Percentiles rank a stretch among this genome's conserved stretches.
phyloP scores from a whole-genome alignment of 1,140 invertebrate genomes.

The Drosophila albomicans region DNA sequence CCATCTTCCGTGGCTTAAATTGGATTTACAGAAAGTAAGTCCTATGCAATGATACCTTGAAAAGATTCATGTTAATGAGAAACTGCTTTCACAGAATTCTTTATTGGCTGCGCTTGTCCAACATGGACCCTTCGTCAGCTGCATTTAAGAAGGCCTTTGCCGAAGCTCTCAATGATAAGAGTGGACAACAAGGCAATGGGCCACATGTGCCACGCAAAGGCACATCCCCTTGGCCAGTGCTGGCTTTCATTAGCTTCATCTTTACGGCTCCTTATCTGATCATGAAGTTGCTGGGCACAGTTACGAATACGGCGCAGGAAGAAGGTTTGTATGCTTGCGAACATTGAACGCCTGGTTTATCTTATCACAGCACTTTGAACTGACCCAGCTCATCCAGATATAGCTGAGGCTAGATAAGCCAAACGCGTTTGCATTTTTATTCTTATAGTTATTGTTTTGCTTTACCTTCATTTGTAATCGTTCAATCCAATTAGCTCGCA shows the following conservation, averaged over 20 bases:
- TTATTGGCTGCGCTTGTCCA: conserved; percentile 76
- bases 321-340: conserved; percentile 84
- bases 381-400: conserved; percentile 60
- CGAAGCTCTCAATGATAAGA: conserved; percentile 84
- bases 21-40: conserved; percentile 91
- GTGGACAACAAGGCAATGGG: conserved; percentile 51
- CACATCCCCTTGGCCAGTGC: conserved; percentile 88
- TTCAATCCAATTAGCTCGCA: conserved; percentile 85
- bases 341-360: conserved; percentile 74
- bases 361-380: conserved; percentile 71
- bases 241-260: conserved; percentile 94
- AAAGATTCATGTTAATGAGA: background rate
- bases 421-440: conserved; percentile 28
- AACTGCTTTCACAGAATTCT: conserved; percentile 56
- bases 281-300: conserved; percentile 91
- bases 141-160: conserved; percentile 88
- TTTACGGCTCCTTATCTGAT: conserved; percentile 96
- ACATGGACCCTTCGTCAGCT: conserved; percentile 79
- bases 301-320: conserved; percentile 86
- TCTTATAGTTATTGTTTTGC: conserved; percentile 21
- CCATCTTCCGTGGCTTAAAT: conserved; percentile 91
- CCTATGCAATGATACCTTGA: background rate
- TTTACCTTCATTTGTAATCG: background rate
- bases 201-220: conserved; percentile 61
- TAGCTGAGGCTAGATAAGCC: conserved; percentile 58